Evolutionary conservation across 2,113 vertebrate species (phyloP), one percentile per base, ranked within the genome.

Genomic region (Notarius lentiginosus): DNA sequence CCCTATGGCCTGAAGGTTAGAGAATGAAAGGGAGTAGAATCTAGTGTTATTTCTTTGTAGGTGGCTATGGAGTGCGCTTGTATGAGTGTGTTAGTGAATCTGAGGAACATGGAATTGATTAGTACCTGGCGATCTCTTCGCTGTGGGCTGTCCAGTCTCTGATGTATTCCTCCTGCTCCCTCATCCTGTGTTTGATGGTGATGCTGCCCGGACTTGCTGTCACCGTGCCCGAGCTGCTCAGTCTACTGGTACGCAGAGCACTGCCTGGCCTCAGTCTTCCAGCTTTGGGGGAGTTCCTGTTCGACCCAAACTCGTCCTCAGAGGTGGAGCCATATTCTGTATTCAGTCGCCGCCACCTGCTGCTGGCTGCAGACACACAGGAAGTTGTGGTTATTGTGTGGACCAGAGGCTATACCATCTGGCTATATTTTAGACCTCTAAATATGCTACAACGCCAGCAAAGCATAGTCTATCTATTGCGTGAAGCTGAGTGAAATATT

Each of bases 261-360:
- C 96, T 97, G 96, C 96, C 96, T 87, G 96, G 94, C 92, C 97
- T 97, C 56, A 98, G 93, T 90, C 97, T 97, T 56, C 95, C 94
- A 83, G 97, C 96, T 94, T 99, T 99, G 83, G 97, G 95, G 87
- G 97, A 95, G 94, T 97, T 99, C 91, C 97, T 96, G 95, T 95
- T 98, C 92, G 98, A 98, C 93, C 97, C 96, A 24, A 99, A 99
- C 93, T 99, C 98, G 93, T 99, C 98, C 95, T 99, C 98, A 55
- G 98, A 99, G 92, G 98, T 99, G 95, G 98, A 99, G 94, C 97
- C 98, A 91, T 99, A 99, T 95, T 99, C 98, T 82, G 97, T 98
- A 75, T 97, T 97, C 94, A 99, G 95, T 93, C 98, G 97, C 94
- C 97, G 96, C 98, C 98, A 99, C 94, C 98, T 95, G 95, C 96